phyloP scores from a whole-genome alignment of 2,797 vertebrate species.

The Periparus ater region DNA sequence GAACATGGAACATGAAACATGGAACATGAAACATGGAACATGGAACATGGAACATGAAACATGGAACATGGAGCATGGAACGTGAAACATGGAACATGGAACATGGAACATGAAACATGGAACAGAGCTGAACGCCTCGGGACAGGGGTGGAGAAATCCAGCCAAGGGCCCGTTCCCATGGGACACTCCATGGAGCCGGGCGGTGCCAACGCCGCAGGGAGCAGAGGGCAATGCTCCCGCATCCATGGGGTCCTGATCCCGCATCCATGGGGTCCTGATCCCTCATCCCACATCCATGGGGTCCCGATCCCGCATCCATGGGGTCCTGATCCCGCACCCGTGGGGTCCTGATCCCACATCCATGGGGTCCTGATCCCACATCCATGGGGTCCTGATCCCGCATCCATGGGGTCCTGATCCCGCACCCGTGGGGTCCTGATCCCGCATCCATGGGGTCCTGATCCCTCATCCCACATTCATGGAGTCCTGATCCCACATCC shows the following conservation, averaged over 20 bases:
- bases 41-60: too few species aligned
- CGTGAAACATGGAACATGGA: too few species aligned
- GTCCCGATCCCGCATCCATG: too few species aligned
- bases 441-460: background rate
- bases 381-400: rapidly evolving
- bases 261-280: too few species aligned
- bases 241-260: rapidly evolving
- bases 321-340: too few species aligned
- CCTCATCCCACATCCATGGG: too few species aligned
- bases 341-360: rapidly evolving
- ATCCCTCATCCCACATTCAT: background rate
- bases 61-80: too few species aligned
- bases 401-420: background rate
- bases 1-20: too few species aligned
- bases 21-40: too few species aligned
- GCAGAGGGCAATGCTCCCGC: background rate
- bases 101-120: too few species aligned
- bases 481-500: too few species aligned
- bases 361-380: too few species aligned
- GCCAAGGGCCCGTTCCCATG: rapidly evolving
- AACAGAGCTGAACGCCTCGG: rapidly evolving
- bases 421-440: rapidly evolving
- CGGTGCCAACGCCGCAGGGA: background rate
- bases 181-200: rapidly evolving
- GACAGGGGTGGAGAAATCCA: rapidly evolving